Base-by-base conservation (phyloP, 1,140 invertebrate species). In the Pinna nobilis region DNA sequence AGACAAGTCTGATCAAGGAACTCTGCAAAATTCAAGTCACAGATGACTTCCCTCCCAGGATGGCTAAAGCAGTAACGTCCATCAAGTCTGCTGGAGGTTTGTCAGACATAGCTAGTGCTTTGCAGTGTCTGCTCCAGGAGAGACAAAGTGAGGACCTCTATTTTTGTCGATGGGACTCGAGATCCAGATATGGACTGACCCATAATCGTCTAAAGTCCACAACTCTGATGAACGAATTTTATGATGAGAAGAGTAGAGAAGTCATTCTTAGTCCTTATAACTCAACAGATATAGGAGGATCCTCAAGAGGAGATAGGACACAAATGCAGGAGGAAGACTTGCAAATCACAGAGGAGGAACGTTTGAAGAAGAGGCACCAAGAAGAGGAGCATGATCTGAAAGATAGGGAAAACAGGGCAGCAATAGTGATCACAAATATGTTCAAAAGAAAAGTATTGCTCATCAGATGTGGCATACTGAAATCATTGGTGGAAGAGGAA, bases 31-130 rank as follows among this genome's bases (percentile, higher is more conserved):
- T 79, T 3, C 25, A 61, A 1, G n/a, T 76, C 13, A 33, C 32
- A 33, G 60, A 76, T 20, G 39, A 72, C 13, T 63, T 35, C 20
- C 65, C 75, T 30, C 25, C 33, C 20, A 63, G 71, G 41, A n/a
- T 77, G 18, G 1, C 53, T 1, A 39, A 66, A 18, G 57, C 64
- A 25, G 33, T 82, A 0, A 28, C 72, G 15, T 23, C 47, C 20
- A 53, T 78, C 41, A 64, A 79, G 20, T 37, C 64, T 23, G 71
- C 72, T 6, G 70, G 60, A 25, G 70, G 79, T 2, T 67, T 74
- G 11, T 18, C 51, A 20, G 79, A 81, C 41, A 55, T 82, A 25
- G 79, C 66, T 13, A 7, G 11, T 4, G 65, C 64, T 18, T 50
- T 82, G 9, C 63, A 64, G 47, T 15, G 18, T 18, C 59, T 81